Percentiles rank a stretch among this genome's conserved stretches.
phyloP scores from a whole-genome alignment of 2,888 invertebrate genomes.

The Hydrotaea cyrtoneurina region DNA sequence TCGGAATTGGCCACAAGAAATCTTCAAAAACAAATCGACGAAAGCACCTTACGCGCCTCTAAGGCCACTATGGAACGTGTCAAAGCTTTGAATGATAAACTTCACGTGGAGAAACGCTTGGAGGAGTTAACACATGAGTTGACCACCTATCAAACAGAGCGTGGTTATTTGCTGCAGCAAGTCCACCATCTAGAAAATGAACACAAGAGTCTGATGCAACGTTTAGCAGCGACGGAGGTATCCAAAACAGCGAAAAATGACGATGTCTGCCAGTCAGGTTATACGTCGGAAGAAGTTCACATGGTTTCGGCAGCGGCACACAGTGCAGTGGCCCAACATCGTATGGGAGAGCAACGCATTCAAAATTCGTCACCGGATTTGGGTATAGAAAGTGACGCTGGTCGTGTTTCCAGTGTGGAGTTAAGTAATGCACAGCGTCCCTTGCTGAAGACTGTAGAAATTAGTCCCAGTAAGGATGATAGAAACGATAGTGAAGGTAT shows the following conservation, averaged over 20 bases:
- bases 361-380: conserved; percentile 89
- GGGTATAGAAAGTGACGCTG: conserved; percentile 93
- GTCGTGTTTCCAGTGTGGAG: conserved; percentile 83
- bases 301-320: background rate
- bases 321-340: conserved; percentile 47
- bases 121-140: conserved; percentile 73
- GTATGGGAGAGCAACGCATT: conserved; percentile 71
- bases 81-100: conserved; percentile 86
- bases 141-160: conserved; percentile 72
- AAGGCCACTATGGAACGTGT: conserved; percentile 88
- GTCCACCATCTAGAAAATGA: conserved; percentile 71
- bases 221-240: conserved; percentile 71
- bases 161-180: conserved; percentile 73
- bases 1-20: conserved; percentile 82
- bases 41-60: conserved; percentile 87
- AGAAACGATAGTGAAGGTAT: conserved; percentile 68
- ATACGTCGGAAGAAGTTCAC: conserved; percentile 81
- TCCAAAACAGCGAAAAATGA: conserved; percentile 67
- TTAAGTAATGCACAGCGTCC: conserved; percentile 76
- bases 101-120: conserved; percentile 83
- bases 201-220: conserved; percentile 72
- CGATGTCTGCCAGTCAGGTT: conserved; percentile 80
- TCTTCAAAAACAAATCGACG: conserved; percentile 86
- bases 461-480: conserved; percentile 64
- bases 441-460: conserved; percentile 80